Percentiles rank a stretch among this genome's conserved stretches.
These are phyloP conservation scores for Coregonus sp. DNA, from an alignment of 2,797 vertebrate species.

Conservation along the genomic window DNA sequence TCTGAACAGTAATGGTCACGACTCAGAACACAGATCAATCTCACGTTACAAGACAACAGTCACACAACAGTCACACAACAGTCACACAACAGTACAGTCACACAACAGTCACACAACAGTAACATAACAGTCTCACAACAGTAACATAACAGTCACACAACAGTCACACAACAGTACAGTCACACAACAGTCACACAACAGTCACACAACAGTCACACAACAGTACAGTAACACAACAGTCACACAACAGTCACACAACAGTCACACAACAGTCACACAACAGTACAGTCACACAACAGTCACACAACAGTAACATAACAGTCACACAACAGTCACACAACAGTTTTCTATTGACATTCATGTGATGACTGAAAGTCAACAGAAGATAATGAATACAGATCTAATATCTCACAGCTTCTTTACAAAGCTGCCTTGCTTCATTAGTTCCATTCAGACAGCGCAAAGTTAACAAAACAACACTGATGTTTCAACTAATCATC, in stretches of 20 bases:
- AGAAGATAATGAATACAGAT: too few relatives aligned
- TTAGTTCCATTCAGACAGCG: constrained; percentile 20
- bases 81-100: too few relatives aligned
- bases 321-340: background rate
- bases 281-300: background rate
- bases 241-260: background rate
- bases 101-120: background rate
- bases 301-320: background rate
- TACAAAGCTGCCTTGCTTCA: background rate
- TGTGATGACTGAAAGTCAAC: background rate
- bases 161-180: background rate
- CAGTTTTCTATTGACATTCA: background rate
- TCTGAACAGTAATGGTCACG: background rate
- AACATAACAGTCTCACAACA: background rate
- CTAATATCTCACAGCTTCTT: constrained; percentile 1
- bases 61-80: too few relatives aligned
- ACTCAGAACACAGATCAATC: background rate
- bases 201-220: background rate
- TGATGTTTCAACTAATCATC: constrained; percentile 9
- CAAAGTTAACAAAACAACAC: constrained; percentile 13
- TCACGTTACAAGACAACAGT: background rate
- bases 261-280: background rate
- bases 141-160: background rate
- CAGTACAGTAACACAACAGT: background rate
- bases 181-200: background rate